Base-by-base conservation (phyloP, 2,113 vertebrate species). In the Atractosteus spatula region DNA sequence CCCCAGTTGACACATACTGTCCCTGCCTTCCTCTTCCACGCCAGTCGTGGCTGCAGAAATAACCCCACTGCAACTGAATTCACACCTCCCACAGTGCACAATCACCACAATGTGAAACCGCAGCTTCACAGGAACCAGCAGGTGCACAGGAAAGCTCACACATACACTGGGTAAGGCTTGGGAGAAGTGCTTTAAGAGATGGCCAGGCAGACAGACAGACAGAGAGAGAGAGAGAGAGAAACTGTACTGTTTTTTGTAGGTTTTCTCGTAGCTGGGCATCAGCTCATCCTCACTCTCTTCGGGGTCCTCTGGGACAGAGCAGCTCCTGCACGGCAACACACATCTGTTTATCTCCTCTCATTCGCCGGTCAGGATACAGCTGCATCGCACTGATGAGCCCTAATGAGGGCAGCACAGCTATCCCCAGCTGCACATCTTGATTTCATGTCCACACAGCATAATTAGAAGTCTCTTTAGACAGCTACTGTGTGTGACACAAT, bases 211-310 rank as follows among this genome's bases (percentile, higher is more conserved):
- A 70, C 71, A 41, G 7, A n/a, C 14, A 47, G 6, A 70, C 76
- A 76, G 65, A 42, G 45, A 55, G 7, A 69, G 63, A 70, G 56
- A 56, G 0, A 43, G 70, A 56, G 56, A 62, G 41, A 68, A 77
- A 83, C 86, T 85, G 87, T 91, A 94, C 92, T 86, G 85, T 85
- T 91, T 93, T 79, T 89, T 91, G 77, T 81, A 78, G 77, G 82
- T 93, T 82, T 87, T 91, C 72, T 87, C 86, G 78, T 91, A 90
- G 73, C 86, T 89, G 11, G 86, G 79, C 69, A 81, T 85, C 55
- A 83, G 77, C 71, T 86, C 84, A 64, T 91, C 90, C 74, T 85
- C 82, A 0, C 73, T 80, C 44, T 88, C 80, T 69, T 93, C 91
- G 63, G 83, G 79, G 75, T 95, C 91, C 79, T 94, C 87, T 63